phyloP scores from a whole-genome alignment of 2,113 vertebrate genomes.

The Phainopepla nitens region DNA sequence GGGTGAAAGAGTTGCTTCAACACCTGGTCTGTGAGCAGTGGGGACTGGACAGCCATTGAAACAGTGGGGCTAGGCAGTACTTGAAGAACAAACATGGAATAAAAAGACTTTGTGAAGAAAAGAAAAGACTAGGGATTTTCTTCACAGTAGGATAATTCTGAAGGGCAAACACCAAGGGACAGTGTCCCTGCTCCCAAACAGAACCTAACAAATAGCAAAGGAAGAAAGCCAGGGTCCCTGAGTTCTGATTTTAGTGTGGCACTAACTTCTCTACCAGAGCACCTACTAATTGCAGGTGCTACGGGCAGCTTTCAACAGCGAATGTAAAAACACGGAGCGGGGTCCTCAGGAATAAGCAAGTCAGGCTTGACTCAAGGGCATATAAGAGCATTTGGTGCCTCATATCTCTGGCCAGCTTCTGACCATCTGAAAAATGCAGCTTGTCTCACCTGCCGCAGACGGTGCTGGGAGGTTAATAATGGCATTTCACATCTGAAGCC shows the following conservation, averaged over 20 bases:
- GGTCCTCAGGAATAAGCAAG: neutral
- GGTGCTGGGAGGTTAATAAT: neutral
- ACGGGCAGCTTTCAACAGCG: neutral
- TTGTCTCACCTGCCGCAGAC: constrained; percentile 25
- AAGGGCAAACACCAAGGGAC: neutral
- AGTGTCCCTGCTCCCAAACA: neutral
- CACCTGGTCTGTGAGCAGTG: neutral
- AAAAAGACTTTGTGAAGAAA: neutral
- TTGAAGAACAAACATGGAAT: neutral
- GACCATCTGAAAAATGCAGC: neutral
- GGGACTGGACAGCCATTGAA: neutral
- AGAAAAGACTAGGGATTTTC: neutral
- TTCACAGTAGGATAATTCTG: neutral
- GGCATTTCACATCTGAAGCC: constrained; percentile 16
- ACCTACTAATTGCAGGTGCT: neutral
- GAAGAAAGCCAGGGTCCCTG: neutral
- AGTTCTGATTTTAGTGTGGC: neutral
- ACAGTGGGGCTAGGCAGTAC: neutral
- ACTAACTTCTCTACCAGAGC: neutral
- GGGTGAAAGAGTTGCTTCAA: neutral
- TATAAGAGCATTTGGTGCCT: neutral
- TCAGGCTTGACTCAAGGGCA: neutral
- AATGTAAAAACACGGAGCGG: neutral
- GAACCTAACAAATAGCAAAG: neutral
- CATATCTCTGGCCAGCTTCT: constrained; percentile 8